These are phyloP conservation scores for Tortricodes alternella DNA, from an alignment of 2,888 invertebrate genomes.

Conservation along the genomic window DNA sequence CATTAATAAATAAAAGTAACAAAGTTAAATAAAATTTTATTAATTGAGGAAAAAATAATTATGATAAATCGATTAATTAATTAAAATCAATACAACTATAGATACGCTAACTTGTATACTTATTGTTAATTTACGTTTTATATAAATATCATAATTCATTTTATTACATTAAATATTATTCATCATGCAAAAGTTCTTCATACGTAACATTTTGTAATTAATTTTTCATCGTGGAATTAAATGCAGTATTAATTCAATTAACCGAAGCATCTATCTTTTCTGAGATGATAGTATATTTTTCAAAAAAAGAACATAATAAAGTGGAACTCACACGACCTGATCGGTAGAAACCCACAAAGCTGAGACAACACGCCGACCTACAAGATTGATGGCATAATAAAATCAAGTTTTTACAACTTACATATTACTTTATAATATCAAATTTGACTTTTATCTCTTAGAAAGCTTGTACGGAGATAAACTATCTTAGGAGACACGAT, in stretches of 20 bases:
- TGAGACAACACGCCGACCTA: constrained; percentile 55
- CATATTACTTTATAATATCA: constrained; percentile 75
- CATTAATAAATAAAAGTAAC: too few relatives aligned
- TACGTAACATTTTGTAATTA: background rate
- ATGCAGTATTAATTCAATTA: background rate
- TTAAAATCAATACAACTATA: too few relatives aligned
- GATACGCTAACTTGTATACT: too few relatives aligned
- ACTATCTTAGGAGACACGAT: constrained; percentile 69
- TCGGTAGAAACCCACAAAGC: constrained; percentile 38
- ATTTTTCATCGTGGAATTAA: background rate
- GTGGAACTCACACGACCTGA: constrained; percentile 62
- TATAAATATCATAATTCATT: too few relatives aligned
- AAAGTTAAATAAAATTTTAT: too few relatives aligned
- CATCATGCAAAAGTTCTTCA: background rate
- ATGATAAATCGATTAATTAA: too few relatives aligned
- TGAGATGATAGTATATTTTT: background rate
- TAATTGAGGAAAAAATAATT: too few relatives aligned
- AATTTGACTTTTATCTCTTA: constrained; percentile 76
- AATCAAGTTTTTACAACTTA: constrained; percentile 71
- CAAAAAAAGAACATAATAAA: constrained; percentile 39
- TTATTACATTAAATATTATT: too few relatives aligned
- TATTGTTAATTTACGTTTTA: too few relatives aligned
- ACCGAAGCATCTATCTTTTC: background rate
- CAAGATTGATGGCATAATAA: constrained; percentile 80
- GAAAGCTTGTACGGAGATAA: constrained; percentile 75